Conservation (phyloP, 2,888 invertebrate genomes). For the Zaprionus bogoriensis region DNA sequence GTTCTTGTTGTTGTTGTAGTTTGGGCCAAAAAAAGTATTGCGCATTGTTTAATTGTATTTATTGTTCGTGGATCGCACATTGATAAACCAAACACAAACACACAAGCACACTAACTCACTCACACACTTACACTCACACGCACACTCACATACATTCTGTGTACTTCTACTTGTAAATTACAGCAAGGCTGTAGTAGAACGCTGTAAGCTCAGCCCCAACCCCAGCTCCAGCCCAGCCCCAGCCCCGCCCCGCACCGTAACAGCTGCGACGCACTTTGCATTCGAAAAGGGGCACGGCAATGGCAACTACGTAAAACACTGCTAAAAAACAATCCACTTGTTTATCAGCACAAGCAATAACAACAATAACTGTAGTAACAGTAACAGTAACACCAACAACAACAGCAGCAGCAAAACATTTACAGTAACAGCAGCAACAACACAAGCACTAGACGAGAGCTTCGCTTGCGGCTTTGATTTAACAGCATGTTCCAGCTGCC, state of each 20-base stretch:
- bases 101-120: not conserved
- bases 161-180: slow-evolving; percentile 4
- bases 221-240: no score
- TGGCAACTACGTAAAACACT: slow-evolving; percentile 12
- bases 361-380: slow-evolving; percentile 11
- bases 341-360: slow-evolving; percentile 7
- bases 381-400: slow-evolving; percentile 12
- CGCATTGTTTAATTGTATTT: slow-evolving; percentile 50
- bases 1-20: slow-evolving; percentile 7
- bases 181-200: slow-evolving; percentile 16
- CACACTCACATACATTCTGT: not conserved
- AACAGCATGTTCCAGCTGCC: slow-evolving; percentile 3
- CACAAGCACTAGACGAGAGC: not conserved
- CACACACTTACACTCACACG: not conserved
- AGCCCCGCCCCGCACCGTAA: no score
- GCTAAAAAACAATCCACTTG: slow-evolving; percentile 10
- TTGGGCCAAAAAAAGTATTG: slow-evolving; percentile 36
- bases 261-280: slow-evolving; percentile 54
- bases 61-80: slow-evolving; percentile 20
- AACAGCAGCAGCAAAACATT: not conserved
- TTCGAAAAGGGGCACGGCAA: slow-evolving; percentile 56
- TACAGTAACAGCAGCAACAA: no score
- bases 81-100: slow-evolving; percentile 38
- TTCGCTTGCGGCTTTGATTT: slow-evolving; percentile 14
- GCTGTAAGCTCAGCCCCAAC: slow-evolving; percentile 27